Conservation (phyloP, 2,113 vertebrate genomes). For the Sapayoa aenigma region DNA sequence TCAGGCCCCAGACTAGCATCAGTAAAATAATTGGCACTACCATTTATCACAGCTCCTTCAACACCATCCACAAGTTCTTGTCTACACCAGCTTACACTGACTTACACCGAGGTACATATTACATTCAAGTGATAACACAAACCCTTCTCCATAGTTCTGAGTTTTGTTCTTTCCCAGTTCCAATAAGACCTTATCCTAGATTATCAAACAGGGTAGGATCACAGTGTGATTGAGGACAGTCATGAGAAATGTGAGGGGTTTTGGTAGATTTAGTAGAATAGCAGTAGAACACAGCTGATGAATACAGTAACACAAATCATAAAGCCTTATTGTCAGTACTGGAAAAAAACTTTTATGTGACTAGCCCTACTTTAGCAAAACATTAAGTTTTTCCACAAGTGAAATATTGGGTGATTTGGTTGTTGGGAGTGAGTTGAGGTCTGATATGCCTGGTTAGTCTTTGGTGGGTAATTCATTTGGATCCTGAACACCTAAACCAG, state of each 20-base stretch:
- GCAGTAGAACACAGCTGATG: background rate
- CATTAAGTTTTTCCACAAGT: conserved; percentile 35
- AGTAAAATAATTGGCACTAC: background rate
- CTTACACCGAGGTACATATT: background rate
- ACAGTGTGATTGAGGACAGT: background rate
- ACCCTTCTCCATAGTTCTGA: background rate
- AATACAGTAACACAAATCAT: conserved; percentile 14
- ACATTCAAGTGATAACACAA: background rate
- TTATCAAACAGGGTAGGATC: background rate
- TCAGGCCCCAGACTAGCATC: background rate
- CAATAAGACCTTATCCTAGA: background rate
- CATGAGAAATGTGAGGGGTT: background rate
- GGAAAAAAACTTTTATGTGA: conserved; percentile 31
- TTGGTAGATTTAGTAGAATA: background rate
- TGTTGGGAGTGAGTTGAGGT: background rate
- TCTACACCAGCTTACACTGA: background rate
- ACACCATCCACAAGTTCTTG: background rate
- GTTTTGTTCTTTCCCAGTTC: background rate
- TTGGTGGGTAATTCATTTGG: conserved; percentile 62
- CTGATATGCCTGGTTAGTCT: conserved; percentile 44
- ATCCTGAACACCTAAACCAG: conserved; percentile 56
- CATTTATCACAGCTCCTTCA: background rate
- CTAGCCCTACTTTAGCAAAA: conserved; percentile 13
- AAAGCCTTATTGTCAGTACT: conserved; percentile 30
- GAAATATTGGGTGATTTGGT: conserved; percentile 49